Percentiles rank a stretch among this genome's conserved stretches.
These are phyloP conservation scores for Copsychus sechellarum DNA, from an alignment of 2,113 vertebrate genomes.

Conservation along the genomic window DNA sequence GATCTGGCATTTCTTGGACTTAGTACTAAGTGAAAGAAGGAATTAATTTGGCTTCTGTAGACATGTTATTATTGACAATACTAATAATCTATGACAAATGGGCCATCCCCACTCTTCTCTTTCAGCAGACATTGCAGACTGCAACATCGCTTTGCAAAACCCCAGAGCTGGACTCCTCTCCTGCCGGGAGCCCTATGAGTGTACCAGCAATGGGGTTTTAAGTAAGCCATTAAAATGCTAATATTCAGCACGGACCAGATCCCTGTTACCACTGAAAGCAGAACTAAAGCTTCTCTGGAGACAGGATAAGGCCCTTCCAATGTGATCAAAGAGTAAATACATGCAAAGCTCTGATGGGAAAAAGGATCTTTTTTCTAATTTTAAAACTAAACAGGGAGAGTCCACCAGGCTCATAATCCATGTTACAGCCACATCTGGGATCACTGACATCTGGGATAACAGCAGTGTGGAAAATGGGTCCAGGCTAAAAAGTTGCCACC, in stretches of 20 bases:
- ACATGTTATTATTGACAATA: slow-evolving; percentile 40
- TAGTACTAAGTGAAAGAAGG: slow-evolving; percentile 29
- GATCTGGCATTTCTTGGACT: slow-evolving; percentile 51
- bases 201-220: slow-evolving; percentile 19
- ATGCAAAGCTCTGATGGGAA: slow-evolving; percentile 56
- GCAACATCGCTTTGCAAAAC: neutral
- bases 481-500: neutral
- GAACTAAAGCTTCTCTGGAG: slow-evolving; percentile 58
- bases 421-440: slow-evolving; percentile 21
- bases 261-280: slow-evolving; percentile 44
- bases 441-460: slow-evolving; percentile 7
- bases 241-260: slow-evolving; percentile 43
- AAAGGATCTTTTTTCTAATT: slow-evolving; percentile 55
- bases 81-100: slow-evolving; percentile 57
- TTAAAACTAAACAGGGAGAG: slow-evolving; percentile 47
- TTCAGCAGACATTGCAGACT: neutral
- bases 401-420: neutral
- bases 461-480: neutral
- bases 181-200: neutral
- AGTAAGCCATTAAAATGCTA: slow-evolving; percentile 60
- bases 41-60: slow-evolving; percentile 62
- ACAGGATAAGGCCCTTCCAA: slow-evolving; percentile 55
- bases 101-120: neutral
- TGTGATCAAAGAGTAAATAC: slow-evolving; percentile 59
- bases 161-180: slow-evolving; percentile 17